Evolutionary conservation across 1,140 invertebrate species (phyloP).

Genomic region (Bathynomus jamesi): DNA sequence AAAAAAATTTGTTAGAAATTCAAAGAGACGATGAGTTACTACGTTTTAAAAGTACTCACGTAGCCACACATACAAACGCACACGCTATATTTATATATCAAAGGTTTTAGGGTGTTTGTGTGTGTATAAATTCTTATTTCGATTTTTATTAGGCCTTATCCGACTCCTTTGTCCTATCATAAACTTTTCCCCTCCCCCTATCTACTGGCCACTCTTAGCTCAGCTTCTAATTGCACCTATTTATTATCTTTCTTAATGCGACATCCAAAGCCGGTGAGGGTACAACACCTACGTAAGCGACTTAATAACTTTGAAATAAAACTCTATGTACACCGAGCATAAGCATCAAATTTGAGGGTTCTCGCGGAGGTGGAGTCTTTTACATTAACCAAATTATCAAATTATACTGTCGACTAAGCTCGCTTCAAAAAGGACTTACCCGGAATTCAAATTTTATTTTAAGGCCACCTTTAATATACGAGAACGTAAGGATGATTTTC

Average conservation of each 20-base stretch:
- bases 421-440: neutral
- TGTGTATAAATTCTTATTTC: neutral
- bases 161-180: neutral
- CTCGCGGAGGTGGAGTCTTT: neutral
- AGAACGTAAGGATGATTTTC: neutral
- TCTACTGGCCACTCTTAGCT: neutral
- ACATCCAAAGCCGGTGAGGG: neutral
- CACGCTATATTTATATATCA: no score
- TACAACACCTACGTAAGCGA: neutral
- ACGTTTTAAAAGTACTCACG: no score
- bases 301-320: neutral
- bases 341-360: neutral
- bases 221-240: neutral
- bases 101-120: no score
- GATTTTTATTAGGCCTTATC: neutral
- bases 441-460: neutral
- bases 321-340: neutral
- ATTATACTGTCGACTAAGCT: slow-evolving; percentile 1
- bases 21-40: no score
- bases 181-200: neutral
- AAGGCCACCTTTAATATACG: neutral
- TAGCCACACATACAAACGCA: no score
- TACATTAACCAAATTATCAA: neutral
- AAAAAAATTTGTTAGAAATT: no score
- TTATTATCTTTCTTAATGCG: neutral